Evolutionary conservation across 1,140 invertebrate species (phyloP).

Genomic region (Aphelinus certus): DNA sequence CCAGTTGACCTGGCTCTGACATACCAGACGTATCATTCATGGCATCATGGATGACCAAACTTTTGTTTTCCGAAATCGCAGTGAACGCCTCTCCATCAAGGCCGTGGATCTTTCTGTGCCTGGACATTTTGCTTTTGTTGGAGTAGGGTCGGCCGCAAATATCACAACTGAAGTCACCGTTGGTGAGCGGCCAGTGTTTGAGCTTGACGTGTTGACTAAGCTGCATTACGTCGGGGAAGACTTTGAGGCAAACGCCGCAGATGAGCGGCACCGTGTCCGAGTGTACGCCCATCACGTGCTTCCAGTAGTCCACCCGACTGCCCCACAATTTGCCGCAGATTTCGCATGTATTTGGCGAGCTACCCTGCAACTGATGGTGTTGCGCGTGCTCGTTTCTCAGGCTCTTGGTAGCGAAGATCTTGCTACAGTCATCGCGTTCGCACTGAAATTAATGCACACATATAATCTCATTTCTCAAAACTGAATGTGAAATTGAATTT

Average conservation of each 20-base stretch:
- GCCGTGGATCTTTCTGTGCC: constrained; percentile 67
- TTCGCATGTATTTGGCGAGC: constrained; percentile 63
- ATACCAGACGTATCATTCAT: constrained; percentile 20
- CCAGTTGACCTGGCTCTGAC: constrained; percentile 9
- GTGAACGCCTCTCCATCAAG: constrained; percentile 45
- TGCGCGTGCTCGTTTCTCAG: constrained; percentile 63
- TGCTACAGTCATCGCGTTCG: constrained; percentile 61
- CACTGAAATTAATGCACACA: constrained; percentile 49
- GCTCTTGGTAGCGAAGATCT: constrained; percentile 66
- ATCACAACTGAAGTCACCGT: constrained; percentile 68
- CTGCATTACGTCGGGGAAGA: constrained; percentile 63
- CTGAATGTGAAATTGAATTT: background rate
- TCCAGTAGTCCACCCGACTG: constrained; percentile 69
- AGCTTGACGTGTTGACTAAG: constrained; percentile 63
- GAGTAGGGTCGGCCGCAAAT: constrained; percentile 68
- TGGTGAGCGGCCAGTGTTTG: constrained; percentile 65
- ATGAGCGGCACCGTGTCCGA: constrained; percentile 67
- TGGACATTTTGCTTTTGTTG: constrained; percentile 68
- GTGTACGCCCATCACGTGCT: constrained; percentile 69
- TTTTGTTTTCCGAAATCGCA: constrained; percentile 17
- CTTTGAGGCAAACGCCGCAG: constrained; percentile 68
- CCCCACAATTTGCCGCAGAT: constrained; percentile 69
- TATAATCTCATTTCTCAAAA: background rate
- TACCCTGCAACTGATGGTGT: constrained; percentile 65
- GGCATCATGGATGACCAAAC: constrained; percentile 32